Evolutionary conservation across 2,797 vertebrate species (phyloP).

Genomic region (Perdix hodgsoniae): DNA sequence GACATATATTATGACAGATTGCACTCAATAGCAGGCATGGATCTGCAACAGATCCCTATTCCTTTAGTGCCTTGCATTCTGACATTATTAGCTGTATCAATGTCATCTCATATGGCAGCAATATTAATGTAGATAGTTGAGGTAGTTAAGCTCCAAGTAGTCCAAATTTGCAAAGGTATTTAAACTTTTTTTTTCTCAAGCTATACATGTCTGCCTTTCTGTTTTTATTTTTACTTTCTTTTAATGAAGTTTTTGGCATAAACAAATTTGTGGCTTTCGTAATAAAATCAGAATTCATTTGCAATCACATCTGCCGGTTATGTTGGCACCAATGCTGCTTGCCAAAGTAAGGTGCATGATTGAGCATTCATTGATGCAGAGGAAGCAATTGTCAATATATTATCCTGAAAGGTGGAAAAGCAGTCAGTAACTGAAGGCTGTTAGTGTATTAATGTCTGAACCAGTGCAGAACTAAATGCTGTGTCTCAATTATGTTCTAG

Average conservation of each 20-base stretch:
- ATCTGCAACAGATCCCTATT: neutral
- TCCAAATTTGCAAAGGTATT: neutral
- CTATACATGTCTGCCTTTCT: neutral
- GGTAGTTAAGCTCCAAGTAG: neutral
- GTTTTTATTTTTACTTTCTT: neutral
- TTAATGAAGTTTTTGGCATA: neutral
- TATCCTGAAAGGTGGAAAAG: constrained; percentile 1
- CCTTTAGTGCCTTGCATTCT: neutral
- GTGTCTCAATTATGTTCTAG: neutral
- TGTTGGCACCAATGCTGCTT: neutral
- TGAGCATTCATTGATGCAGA: neutral
- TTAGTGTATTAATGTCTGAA: neutral
- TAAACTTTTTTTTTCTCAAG: neutral
- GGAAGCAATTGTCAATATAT: constrained; percentile 12
- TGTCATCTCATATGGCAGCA: neutral
- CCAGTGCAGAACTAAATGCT: neutral
- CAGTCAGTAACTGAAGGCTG: neutral
- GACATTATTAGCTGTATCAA: neutral
- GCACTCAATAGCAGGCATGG: neutral
- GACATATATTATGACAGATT: neutral
- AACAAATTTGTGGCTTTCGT: neutral
- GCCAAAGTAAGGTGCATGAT: neutral
- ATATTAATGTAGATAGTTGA: neutral
- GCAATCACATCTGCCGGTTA: neutral
- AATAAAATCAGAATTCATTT: neutral